Base-by-base conservation (phyloP, 2,888 invertebrate species). In the Oligia latruncula region DNA sequence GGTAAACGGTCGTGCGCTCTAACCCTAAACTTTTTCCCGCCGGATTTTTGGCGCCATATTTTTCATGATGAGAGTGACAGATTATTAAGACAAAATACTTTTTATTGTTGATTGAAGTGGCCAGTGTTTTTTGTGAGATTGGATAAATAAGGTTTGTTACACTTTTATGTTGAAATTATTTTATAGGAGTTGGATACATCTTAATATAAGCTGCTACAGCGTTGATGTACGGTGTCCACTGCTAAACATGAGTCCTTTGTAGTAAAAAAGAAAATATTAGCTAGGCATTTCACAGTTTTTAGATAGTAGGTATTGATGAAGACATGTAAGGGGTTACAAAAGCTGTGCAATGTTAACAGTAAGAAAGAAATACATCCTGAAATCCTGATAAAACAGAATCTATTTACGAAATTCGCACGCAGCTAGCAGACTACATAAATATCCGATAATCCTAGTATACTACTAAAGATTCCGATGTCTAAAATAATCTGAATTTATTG, bases 1-100 rank as follows among this genome's bases (percentile, higher is more conserved):
- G 92, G 93, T 92, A 93, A 90, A 92, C 92, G 93, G 90, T 91
- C 88, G 94, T 91, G 92, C 89, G 90, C 90, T 89, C 86, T 87
- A 90, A 91, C 90, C 89, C 86, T 84, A 87, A 87, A 77, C 80
- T 80, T 83, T 90, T 92, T 92, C 91, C 91, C 92, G 91, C 90
- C 87, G 74, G 60, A 68, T 74, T 84, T 92, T 88, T 86, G 86
- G 85, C 83, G 80, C 76, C 74, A 66, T 83, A 29, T 85, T 84
- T 84, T 68, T 71, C 78, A 84, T 88, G 84, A 76, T 71, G 83
- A 86, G 82, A 66, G 80, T 86, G 78, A 82, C 77, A 74, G 74
- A 77, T 81, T 70, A 68, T 66, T 49, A 62, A 49, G 29, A 79
- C 58, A 40, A 3, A 46, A 55, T 77, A n/a, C n/a, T 70, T 66